phyloP scores from a whole-genome alignment of 2,888 invertebrate species.

The Philaethria dido region DNA sequence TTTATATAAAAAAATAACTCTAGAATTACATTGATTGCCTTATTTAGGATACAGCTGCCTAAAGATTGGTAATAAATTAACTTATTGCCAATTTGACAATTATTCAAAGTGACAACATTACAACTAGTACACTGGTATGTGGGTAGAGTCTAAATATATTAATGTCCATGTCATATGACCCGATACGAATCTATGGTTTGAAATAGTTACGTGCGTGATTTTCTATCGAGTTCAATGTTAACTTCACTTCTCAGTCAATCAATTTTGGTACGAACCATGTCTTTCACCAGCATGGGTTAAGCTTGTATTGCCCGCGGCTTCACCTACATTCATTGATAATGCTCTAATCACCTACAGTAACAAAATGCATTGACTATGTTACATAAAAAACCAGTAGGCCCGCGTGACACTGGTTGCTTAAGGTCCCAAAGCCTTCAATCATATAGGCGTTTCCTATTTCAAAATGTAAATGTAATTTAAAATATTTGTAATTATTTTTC shows the following conservation, averaged over 20 bases:
- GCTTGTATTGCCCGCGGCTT: constrained; percentile 8
- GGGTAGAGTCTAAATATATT: not conserved
- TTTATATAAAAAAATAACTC: no score
- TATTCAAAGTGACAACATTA: not conserved
- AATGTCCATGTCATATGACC: constrained; percentile 3
- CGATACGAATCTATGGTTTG: constrained; percentile 5
- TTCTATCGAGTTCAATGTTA: constrained; percentile 19
- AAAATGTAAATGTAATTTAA: constrained; percentile 1
- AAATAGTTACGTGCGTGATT: constrained; percentile 6
- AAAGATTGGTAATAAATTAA: not conserved
- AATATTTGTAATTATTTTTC: constrained; percentile 3
- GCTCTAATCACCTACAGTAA: not conserved
- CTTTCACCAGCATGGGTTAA: constrained; percentile 10
- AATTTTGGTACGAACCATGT: constrained; percentile 9
- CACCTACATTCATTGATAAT: constrained; percentile 17
- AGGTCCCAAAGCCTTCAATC: not conserved
- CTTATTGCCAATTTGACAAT: not conserved
- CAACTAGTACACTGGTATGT: not conserved
- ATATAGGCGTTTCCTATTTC: not conserved
- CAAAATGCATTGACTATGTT: constrained; percentile 1
- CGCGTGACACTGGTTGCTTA: constrained; percentile 3
- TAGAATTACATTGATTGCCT: no score
- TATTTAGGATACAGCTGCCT: no score
- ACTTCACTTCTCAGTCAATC: constrained; percentile 15
- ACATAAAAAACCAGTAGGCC: constrained; percentile 16